phyloP scores from a whole-genome alignment of 2,888 invertebrate genomes.

The Erebia aethiops region DNA sequence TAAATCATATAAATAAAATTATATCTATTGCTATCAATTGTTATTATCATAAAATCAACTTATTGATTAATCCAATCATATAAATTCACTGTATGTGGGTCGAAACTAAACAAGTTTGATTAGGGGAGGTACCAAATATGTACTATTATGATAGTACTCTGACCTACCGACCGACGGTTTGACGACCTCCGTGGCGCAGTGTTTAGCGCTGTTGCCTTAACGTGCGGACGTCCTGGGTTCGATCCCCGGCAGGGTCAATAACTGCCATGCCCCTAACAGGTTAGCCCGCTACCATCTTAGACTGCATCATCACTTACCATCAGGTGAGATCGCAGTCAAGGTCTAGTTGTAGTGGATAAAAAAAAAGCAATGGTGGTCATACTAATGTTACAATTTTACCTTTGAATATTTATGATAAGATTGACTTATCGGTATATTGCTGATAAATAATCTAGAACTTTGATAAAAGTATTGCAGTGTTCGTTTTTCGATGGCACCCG shows the following conservation, averaged over 20 bases:
- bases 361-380: conserved; percentile 29
- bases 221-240: too few species aligned
- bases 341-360: too few species aligned
- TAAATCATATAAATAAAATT: too few species aligned
- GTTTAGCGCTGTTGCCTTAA: too few species aligned
- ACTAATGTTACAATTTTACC: conserved; percentile 48
- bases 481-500: conserved; percentile 48
- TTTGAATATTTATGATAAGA: conserved; percentile 52
- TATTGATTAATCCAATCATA: conserved; percentile 4
- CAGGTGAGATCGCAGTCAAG: too few species aligned
- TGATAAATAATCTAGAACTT: conserved; percentile 64
- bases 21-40: background rate
- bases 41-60: conserved; percentile 4
- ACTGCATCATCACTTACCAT: too few species aligned
- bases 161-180: too few species aligned
- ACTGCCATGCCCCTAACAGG: too few species aligned
- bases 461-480: conserved; percentile 65
- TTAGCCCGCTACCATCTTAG: too few species aligned
- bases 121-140: conserved; percentile 3
- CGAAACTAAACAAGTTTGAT: background rate
- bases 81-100: background rate
- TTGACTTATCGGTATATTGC: conserved; percentile 54
- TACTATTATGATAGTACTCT: too few species aligned
- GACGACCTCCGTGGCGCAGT: too few species aligned
- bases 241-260: too few species aligned